Percentiles rank a stretch among this genome's conserved stretches.
Evolutionary conservation across 2,797 vertebrate genomes (phyloP).

Genomic region (Rachycentron canadum): DNA sequence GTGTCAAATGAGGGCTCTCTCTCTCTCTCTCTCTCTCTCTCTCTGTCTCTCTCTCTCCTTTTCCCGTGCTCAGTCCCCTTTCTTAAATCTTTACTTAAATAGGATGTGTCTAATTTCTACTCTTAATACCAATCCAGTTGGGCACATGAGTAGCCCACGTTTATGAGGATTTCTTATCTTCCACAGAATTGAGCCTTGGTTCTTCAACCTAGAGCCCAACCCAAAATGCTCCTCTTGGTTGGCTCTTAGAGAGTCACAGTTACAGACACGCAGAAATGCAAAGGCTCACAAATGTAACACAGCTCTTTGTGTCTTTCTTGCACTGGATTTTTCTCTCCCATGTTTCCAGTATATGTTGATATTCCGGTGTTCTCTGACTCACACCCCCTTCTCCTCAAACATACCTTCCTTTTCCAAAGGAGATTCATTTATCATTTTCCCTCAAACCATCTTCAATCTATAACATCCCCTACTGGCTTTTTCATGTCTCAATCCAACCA

Average conservation of each 20-base stretch:
- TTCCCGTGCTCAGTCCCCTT: not conserved
- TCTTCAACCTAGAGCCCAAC: no score
- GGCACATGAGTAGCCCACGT: not conserved
- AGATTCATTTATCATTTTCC: constrained; percentile 31
- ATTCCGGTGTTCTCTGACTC: constrained; percentile 36
- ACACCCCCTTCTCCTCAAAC: constrained; percentile 20
- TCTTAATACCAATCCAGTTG: not conserved
- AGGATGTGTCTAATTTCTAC: not conserved
- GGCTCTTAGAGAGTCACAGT: not conserved
- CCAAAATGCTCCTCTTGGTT: not conserved
- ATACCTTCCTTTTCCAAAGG: constrained; percentile 10
- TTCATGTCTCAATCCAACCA: constrained; percentile 25
- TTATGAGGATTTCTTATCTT: not conserved
- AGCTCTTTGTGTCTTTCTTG: not conserved
- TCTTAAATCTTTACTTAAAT: not conserved
- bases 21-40: constrained; percentile 28
- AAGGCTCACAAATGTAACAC: not conserved
- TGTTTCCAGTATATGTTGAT: constrained; percentile 9
- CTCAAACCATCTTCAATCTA: constrained; percentile 10
- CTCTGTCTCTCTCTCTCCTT: constrained; percentile 28
- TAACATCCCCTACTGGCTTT: constrained; percentile 19
- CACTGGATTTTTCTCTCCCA: constrained; percentile 9
- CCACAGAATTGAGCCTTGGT: not conserved
- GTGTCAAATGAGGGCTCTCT: constrained; percentile 31
- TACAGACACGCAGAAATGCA: not conserved